A percentile compares a stretch with the other conserved stretches of the same genome.
These are phyloP conservation scores for Lepus americanus DNA, from an alignment of 2,113 vertebrate genomes.

Conservation along the genomic window DNA sequence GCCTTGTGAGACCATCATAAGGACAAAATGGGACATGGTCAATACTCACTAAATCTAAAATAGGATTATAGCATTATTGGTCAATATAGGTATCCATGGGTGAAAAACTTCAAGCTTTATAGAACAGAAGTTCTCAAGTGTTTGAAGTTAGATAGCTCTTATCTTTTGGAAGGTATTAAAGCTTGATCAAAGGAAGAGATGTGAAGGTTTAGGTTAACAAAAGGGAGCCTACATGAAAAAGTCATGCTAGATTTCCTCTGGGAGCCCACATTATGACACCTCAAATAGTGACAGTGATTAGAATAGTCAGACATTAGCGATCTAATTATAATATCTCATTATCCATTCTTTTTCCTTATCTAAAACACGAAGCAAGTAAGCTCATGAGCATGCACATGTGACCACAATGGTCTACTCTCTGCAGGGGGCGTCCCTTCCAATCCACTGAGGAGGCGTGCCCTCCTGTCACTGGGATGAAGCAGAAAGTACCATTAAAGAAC, in stretches of 20 bases:
- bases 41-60: not conserved
- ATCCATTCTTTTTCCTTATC: not conserved
- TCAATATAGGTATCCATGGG: not conserved
- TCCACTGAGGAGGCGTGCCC: not conserved
- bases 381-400: not conserved
- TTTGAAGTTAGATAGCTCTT: slow-evolving; percentile 19
- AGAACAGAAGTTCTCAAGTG: slow-evolving; percentile 32
- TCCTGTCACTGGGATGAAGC: not conserved
- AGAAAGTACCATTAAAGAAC: not conserved
- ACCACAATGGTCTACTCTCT: not conserved
- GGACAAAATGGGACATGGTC: not conserved
- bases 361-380: not conserved
- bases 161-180: not conserved
- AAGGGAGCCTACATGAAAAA: not conserved
- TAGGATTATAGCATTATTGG: not conserved
- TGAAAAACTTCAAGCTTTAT: slow-evolving; percentile 38
- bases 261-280: not conserved
- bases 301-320: not conserved
- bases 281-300: not conserved
- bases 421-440: not conserved
- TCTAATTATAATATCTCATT: not conserved
- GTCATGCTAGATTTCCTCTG: not conserved
- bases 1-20: not conserved
- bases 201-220: slow-evolving; percentile 4
- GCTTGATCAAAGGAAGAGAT: slow-evolving; percentile 32